Conservation (phyloP, 1,140 invertebrate species). For the Acromyrmex charruanus region DNA sequence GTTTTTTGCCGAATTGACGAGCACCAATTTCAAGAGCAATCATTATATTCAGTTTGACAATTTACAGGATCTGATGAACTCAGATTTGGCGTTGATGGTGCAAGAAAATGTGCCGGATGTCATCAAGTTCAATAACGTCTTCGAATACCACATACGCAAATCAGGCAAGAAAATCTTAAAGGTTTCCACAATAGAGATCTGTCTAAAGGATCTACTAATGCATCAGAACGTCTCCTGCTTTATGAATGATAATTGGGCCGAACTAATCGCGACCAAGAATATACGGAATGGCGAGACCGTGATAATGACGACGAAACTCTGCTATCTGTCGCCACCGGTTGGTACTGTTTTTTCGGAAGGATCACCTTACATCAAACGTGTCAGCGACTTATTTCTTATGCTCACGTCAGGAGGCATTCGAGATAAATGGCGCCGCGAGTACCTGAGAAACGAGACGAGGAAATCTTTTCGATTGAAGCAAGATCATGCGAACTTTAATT, state of each 20-base stretch:
- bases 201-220: background rate
- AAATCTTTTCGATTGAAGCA: background rate
- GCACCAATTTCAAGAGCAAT: background rate
- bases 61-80: background rate
- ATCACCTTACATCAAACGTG: slow-evolving; percentile 7
- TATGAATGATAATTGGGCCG: background rate
- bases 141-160: background rate
- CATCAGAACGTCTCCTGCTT: slow-evolving; percentile 18
- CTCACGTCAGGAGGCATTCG: background rate
- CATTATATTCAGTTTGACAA: background rate
- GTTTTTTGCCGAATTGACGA: background rate
- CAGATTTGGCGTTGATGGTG: background rate
- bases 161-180: background rate
- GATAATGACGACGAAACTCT: slow-evolving; percentile 3
- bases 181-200: background rate
- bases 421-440: slow-evolving; percentile 10
- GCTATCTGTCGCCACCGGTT: background rate
- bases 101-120: background rate
- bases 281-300: background rate
- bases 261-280: background rate
- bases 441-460: background rate
- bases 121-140: background rate
- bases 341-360: background rate
- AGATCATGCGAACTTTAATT: background rate
- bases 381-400: background rate